Conservation (phyloP, 2,888 invertebrate species). For the Idaea dimidiata region DNA sequence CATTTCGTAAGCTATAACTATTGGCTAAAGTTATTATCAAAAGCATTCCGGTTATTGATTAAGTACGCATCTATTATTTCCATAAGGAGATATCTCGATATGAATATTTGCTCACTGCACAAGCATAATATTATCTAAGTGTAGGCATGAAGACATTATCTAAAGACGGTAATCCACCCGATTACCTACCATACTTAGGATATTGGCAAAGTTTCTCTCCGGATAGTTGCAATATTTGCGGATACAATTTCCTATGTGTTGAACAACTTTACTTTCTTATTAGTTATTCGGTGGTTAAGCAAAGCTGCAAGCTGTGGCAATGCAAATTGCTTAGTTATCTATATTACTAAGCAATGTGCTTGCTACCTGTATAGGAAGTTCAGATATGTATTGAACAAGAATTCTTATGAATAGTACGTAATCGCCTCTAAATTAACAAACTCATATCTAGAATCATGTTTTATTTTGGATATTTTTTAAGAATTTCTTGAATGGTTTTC, state of each 20-base stretch:
- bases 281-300: constrained; percentile 6
- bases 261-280: constrained; percentile 20
- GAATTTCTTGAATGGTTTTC: no score
- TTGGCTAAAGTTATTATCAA: background rate
- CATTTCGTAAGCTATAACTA: background rate
- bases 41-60: background rate
- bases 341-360: background rate
- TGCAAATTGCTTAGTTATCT: background rate
- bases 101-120: background rate
- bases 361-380: background rate
- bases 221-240: constrained; percentile 28
- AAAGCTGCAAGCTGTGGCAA: background rate
- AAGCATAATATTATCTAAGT: background rate
- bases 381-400: background rate
- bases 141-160: constrained; percentile 1
- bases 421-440: no score
- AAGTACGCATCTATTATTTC: background rate
- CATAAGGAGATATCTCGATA: background rate
- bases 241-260: constrained; percentile 31
- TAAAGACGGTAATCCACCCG: constrained; percentile 15
- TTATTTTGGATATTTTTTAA: no score
- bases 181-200: constrained; percentile 23
- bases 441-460: no score
- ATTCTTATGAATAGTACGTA: no score
- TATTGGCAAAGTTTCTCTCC: constrained; percentile 31